Evolutionary conservation across 1,140 invertebrate species (phyloP), one percentile per base, ranked within the genome.

Genomic region (Hermatobates lingyangjiaoensis): DNA sequence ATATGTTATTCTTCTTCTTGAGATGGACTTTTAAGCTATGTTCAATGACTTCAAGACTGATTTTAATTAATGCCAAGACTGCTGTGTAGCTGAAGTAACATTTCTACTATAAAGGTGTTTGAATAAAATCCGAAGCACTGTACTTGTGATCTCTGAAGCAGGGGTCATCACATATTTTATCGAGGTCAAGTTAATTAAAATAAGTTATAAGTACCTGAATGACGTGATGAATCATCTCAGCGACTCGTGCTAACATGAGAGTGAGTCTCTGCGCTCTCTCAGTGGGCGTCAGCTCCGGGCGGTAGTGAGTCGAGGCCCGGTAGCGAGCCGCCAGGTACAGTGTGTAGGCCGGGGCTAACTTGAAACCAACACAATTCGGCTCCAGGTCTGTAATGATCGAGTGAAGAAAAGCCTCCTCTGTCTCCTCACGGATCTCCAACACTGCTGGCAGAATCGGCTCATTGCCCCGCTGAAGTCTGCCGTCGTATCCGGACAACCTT

Each of bases 371-470:
- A 45, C 79, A 76, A 58, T 80, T 80, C 23, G 85, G 85, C 66
- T 93, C 89, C 42, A 93, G 74, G 56, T 90, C 80, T 12, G 82
- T 79, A 55, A 95, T 85, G 52, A 93, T 80, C 14, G 83, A 79
- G 56, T 81, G 77, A 18, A 96, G 70, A 66, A 96, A 91, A 38
- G 81, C 77, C 63, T 92, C 87, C 69, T 96, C 91, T 15, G 83
- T 86, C 53, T 91, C 90, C 69, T 95, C 89, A 23, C 89, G 80
- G 62, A 95, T 91, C 69, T 97, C 91, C 53, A 97, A 65, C 18
- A 92, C 87, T 3, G 90, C 91, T 15, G 92, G 92, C 54, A 97
- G 70, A 56, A 94, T 91, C 28, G 90, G 83, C 68, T 93, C 89
- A 55, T 80, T 79, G 25, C 83, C 81, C 47, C 76, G 68, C 12